Base-by-base conservation (phyloP, 1,140 invertebrate genomes). In the Melitaea cinxia region DNA sequence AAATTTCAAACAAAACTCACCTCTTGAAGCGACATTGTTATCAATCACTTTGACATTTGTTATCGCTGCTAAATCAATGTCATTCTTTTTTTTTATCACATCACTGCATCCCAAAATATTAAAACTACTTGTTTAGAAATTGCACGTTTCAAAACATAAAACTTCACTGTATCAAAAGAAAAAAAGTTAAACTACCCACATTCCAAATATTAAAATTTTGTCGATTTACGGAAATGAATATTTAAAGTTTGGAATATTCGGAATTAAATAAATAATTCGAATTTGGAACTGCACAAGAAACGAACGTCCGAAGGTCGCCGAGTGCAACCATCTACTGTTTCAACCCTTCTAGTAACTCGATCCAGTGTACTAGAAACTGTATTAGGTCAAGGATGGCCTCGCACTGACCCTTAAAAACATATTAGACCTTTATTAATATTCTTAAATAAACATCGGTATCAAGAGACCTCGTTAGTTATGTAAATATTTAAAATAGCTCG, bases 21-120 rank as follows among this genome's bases (percentile, higher is more conserved):
- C 85, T 88, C 85, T 68, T 83, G 80, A 49, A 88, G 75, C 77
- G 85, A 88, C 85, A 88, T 88, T 77, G 70, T 62, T 74, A 30
- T 72, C 70, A 73, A 83, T 85, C 73, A 84, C 65, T 57, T 47
- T 47, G 55, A 57, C 57, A 75, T 68, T 59, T 21, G 39, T 72
- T 67, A 77, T 83, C 68, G 19, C 65, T 82, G 2, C 5, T 14
- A 37, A 42, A 82, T 82, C 82, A 77, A 71, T 33, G n/a, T 58
- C 23, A 47, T 23, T 42, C 15, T 42, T 42, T 17, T 42, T 19
- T 19, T 7, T 6, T 6, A 30, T 17, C 37, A 64, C 56, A 24
- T 33, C 54, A 45, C 37, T 57, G 54, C 54, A 57, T 57, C 45
- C 39, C 42, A 47, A 23, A 21, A 47, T 24, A 12, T 12, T 23